These are phyloP conservation scores for Caenorhabditis sp. DNA, from an alignment of 2,888 invertebrate genomes.

Conservation along the genomic window DNA sequence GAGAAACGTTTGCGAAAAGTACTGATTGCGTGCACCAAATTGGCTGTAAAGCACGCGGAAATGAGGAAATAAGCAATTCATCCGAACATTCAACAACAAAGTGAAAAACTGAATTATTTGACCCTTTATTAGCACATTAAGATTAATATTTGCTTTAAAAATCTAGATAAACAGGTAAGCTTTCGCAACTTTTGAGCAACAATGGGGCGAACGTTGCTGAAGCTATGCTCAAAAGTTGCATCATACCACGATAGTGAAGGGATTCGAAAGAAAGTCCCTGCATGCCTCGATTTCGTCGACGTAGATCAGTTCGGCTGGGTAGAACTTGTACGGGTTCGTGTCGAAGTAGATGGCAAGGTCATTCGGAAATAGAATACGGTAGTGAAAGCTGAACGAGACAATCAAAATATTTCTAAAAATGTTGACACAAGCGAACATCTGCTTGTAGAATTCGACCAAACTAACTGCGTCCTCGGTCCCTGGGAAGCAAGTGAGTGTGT, in stretches of 20 bases:
- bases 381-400: conserved; percentile 6
- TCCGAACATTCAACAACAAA: too few relatives aligned
- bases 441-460: neutral
- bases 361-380: neutral
- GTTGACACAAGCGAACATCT: neutral
- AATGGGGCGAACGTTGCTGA: neutral
- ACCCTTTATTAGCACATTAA: too few relatives aligned
- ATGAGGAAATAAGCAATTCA: too few relatives aligned
- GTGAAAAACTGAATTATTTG: too few relatives aligned
- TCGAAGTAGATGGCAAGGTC: conserved; percentile 14
- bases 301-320: conserved; percentile 26
- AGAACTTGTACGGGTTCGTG: neutral
- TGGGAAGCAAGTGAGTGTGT: neutral
- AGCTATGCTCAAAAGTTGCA: neutral
- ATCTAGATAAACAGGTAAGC: too few relatives aligned
- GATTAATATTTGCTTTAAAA: too few relatives aligned
- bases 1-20: too few relatives aligned
- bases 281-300: neutral
- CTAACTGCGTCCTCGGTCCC: neutral
- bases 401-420: too few relatives aligned
- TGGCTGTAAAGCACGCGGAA: too few relatives aligned
- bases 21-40: too few relatives aligned
- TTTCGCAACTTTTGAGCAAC: too few relatives aligned
- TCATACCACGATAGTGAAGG: conserved; percentile 30
- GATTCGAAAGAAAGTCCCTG: neutral